phyloP scores from a whole-genome alignment of 2,888 invertebrate genomes.

The Drosophila sordidapex region DNA sequence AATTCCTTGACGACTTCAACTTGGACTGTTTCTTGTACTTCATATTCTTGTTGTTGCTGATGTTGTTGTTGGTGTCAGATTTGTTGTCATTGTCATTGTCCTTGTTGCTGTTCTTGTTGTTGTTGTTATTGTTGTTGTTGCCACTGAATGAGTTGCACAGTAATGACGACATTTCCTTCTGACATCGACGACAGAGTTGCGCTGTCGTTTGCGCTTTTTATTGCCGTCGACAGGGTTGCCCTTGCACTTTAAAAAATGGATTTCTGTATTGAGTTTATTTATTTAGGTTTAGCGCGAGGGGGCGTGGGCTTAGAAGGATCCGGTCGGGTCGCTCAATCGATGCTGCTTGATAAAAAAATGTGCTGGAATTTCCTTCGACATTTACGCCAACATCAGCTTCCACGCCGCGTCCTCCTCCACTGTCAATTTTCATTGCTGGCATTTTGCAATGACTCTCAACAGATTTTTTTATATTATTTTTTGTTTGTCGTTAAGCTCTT shows the following conservation, averaged over 20 bases:
- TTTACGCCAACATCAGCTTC: conserved; percentile 45
- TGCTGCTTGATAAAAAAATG: conserved; percentile 69
- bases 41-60: conserved; percentile 1
- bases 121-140: neutral
- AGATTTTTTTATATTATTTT: conserved; percentile 42
- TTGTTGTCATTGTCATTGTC: conserved; percentile 2
- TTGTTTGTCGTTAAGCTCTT: neutral
- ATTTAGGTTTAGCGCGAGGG: conserved; percentile 49
- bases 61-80: conserved; percentile 4
- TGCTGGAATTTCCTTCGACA: conserved; percentile 57
- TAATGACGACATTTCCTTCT: conserved; percentile 78
- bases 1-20: conserved; percentile 59
- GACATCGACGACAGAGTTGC: conserved; percentile 47
- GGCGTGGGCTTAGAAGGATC: neutral
- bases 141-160: conserved; percentile 55
- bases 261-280: conserved; percentile 70
- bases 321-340: conserved; percentile 63
- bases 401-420: neutral
- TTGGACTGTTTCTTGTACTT: conserved; percentile 37
- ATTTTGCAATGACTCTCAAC: conserved; percentile 42
- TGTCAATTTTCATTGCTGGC: conserved; percentile 29
- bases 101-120: neutral
- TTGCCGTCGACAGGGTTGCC: conserved; percentile 64
- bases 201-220: conserved; percentile 59
- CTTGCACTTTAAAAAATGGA: conserved; percentile 39